Conservation (phyloP, 2,888 invertebrate genomes). For the Erebia palarica region DNA sequence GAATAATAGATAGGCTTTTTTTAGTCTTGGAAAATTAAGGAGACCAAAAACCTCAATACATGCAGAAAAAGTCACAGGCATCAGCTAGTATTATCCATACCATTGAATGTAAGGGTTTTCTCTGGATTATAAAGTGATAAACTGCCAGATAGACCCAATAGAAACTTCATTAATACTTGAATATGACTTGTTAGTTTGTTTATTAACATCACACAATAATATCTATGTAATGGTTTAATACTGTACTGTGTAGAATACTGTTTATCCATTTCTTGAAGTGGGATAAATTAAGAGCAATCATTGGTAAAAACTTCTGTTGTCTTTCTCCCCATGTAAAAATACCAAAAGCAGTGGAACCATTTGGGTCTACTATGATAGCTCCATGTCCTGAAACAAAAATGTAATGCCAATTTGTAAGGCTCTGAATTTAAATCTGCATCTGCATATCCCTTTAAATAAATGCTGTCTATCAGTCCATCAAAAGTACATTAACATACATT, state of each 20-base stretch:
- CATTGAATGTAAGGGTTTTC: no score
- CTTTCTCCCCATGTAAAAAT: constrained; percentile 65
- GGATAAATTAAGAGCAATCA: constrained; percentile 53
- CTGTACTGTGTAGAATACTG: constrained; percentile 2
- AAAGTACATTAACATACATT: no score
- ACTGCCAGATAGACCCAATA: no score
- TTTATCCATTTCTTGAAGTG: constrained; percentile 53
- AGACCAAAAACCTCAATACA: no score
- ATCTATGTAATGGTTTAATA: neutral
- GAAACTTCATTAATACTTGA: neutral
- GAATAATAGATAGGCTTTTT: no score
- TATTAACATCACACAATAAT: neutral
- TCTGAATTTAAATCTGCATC: no score
- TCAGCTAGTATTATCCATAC: no score
- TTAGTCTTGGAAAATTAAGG: no score
- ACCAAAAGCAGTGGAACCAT: constrained; percentile 51
- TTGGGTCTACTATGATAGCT: constrained; percentile 51
- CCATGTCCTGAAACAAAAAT: constrained; percentile 57
- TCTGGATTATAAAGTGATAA: no score
- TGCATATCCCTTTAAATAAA: no score
- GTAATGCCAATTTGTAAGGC: neutral
- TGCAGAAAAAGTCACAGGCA: no score
- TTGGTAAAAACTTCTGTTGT: constrained; percentile 49
- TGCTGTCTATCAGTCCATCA: no score
- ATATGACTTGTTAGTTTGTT: neutral